These are phyloP conservation scores for Haplotaxodon microlepis DNA, from an alignment of 2,113 vertebrate species.

Conservation along the genomic window DNA sequence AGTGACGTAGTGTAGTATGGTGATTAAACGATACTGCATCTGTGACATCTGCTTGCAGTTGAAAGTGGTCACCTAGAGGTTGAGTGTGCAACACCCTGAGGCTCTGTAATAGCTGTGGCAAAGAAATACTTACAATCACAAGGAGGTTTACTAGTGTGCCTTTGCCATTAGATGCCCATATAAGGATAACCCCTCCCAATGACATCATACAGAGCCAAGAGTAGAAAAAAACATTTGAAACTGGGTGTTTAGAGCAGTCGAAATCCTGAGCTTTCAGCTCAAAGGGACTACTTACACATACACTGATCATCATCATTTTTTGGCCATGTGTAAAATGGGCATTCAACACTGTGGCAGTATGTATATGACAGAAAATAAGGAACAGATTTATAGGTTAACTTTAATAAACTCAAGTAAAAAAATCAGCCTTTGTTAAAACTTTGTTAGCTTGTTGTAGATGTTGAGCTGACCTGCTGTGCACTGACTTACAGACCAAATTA, in stretches of 20 bases:
- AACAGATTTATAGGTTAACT: neutral
- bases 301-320: neutral
- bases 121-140: neutral
- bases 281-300: neutral
- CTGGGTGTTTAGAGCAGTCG: neutral
- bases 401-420: neutral
- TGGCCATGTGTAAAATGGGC: neutral
- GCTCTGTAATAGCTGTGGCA: neutral
- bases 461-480: neutral
- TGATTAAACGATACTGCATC: neutral
- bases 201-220: neutral
- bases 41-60: neutral
- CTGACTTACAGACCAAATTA: neutral
- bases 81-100: neutral
- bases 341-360: neutral
- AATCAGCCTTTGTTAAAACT: neutral
- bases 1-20: neutral
- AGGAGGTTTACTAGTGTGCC: neutral
- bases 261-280: neutral
- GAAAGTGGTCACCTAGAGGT: neutral
- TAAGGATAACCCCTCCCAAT: neutral
- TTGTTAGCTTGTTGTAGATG: neutral
- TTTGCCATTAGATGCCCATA: neutral
- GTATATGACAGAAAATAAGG: neutral
- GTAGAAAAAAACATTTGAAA: neutral